phyloP scores from a whole-genome alignment of 2,888 invertebrate genomes.

The Zelleria hepariella region DNA sequence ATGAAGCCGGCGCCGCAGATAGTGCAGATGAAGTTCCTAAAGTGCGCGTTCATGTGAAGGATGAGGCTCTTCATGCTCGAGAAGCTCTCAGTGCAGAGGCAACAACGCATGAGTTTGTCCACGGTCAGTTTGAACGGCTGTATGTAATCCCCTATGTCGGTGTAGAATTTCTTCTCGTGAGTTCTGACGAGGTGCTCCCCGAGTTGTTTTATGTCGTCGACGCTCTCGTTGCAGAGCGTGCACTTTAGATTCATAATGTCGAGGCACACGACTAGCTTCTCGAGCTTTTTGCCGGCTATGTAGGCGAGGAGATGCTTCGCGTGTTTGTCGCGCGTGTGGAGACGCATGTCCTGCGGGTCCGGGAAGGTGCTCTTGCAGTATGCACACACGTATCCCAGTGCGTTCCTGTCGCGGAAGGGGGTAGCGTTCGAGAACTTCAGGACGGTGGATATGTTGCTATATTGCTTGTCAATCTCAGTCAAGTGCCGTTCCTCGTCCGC shows the following conservation, averaged over 20 bases:
- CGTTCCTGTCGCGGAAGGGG: conserved; percentile 58
- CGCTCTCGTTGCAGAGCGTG: conserved; percentile 38
- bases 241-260: conserved; percentile 59
- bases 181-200: conserved; percentile 43
- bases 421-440: conserved; percentile 56
- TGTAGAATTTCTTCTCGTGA: conserved; percentile 52
- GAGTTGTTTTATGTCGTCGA: conserved; percentile 35
- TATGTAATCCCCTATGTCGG: conserved; percentile 50
- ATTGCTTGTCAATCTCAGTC: conserved; percentile 58
- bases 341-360: conserved; percentile 37
- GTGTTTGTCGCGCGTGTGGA: conserved; percentile 48
- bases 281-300: conserved; percentile 50
- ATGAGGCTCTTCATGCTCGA: conserved; percentile 58
- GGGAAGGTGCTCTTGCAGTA: conserved; percentile 57
- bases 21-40: conserved; percentile 57
- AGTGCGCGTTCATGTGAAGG: conserved; percentile 63
- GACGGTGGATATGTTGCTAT: conserved; percentile 55
- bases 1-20: conserved; percentile 61
- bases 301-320: conserved; percentile 49
- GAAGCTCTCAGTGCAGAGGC: conserved; percentile 46
- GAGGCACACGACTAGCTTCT: conserved; percentile 53
- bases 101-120: conserved; percentile 50
- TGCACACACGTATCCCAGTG: conserved; percentile 58
- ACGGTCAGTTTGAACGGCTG: conserved; percentile 48
- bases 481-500: conserved; percentile 22